Conservation (phyloP, 2,113 vertebrate species). For the Caloenas nicobarica region DNA sequence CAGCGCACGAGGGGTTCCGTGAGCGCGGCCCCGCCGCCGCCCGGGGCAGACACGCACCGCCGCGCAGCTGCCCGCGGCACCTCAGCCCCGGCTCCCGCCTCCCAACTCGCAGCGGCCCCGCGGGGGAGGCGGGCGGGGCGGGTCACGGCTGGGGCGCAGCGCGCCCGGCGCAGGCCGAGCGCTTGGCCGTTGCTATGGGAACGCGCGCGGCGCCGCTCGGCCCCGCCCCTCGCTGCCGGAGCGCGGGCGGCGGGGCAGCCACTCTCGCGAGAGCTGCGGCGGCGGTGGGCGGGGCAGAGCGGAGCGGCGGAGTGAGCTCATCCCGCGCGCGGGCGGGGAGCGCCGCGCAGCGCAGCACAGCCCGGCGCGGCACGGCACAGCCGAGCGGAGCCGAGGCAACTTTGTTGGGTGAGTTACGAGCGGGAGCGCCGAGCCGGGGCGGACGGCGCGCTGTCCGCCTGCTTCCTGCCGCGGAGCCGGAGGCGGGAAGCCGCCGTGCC, state of each 20-base stretch:
- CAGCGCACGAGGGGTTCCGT: not conserved
- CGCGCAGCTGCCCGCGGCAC: not conserved
- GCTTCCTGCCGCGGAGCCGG: not conserved
- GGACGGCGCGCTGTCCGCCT: not conserved
- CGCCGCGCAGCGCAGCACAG: not conserved
- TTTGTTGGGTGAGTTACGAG: constrained; percentile 74
- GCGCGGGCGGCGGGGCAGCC: not conserved
- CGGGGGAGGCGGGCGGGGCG: no score
- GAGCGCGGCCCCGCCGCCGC: not conserved
- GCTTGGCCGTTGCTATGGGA: constrained; percentile 57
- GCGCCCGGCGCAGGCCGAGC: not conserved
- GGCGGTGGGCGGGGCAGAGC: not conserved
- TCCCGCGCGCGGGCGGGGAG: constrained; percentile 38
- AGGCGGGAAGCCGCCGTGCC: not conserved
- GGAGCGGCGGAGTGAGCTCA: constrained; percentile 69
- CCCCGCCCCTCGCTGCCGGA: not conserved
- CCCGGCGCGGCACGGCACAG: no score
- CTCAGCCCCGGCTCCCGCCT: not conserved
- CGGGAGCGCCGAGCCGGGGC: not conserved
- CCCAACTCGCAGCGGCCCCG: no score
- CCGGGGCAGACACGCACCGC: not conserved
- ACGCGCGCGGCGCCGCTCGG: not conserved
- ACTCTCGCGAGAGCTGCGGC: constrained; percentile 35
- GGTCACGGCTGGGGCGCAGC: no score
- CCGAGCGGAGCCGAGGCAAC: constrained; percentile 22